Percentiles rank a stretch among this genome's conserved stretches.
These are phyloP conservation scores for Perodicticus potto DNA, from an alignment of 2,797 vertebrate genomes.

Conservation along the genomic window DNA sequence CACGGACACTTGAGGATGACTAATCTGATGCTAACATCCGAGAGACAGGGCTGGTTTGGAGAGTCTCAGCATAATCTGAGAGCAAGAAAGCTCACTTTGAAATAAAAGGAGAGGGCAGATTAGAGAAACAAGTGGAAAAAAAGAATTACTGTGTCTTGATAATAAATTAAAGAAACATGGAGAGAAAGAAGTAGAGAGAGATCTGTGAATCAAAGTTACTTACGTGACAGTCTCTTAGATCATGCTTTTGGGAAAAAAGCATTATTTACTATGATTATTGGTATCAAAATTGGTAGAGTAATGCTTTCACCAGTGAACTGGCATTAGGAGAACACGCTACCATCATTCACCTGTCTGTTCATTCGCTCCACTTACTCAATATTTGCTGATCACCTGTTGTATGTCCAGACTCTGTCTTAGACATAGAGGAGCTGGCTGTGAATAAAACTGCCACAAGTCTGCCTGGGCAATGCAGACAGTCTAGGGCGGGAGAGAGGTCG, in stretches of 20 bases:
- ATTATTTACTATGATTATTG: neutral
- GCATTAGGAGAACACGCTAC: neutral
- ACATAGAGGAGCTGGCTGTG: neutral
- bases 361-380: neutral
- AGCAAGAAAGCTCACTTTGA: neutral
- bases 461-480: neutral
- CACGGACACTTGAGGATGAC: neutral
- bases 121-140: neutral
- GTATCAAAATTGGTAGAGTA: neutral
- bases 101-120: neutral
- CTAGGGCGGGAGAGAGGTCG: neutral
- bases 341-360: too few relatives aligned
- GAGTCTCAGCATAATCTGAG: neutral
- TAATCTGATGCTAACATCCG: neutral
- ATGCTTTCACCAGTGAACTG: neutral
- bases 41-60: neutral
- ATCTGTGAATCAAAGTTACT: neutral
- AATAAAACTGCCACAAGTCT: neutral
- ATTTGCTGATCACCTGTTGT: neutral
- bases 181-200: neutral
- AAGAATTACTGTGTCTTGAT: neutral
- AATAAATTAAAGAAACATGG: neutral
- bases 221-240: neutral
- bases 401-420: neutral
- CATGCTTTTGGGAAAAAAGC: neutral